phyloP scores from a whole-genome alignment of 2,113 vertebrate species.

The Macrotis lagotis region DNA sequence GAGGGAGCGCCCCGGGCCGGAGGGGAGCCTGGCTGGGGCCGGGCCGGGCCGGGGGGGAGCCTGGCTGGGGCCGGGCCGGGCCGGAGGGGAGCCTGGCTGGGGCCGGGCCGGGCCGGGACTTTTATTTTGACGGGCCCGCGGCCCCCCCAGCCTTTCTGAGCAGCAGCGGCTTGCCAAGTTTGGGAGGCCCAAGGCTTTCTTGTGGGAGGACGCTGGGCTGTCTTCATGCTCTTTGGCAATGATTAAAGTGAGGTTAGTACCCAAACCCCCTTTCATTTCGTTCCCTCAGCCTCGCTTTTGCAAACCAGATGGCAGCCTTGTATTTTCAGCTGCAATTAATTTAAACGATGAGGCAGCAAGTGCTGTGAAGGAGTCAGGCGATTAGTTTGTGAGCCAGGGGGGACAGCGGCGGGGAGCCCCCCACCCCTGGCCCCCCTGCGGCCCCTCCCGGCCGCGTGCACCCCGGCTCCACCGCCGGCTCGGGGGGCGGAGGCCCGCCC shows the following conservation, averaged over 20 bases:
- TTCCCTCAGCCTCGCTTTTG: conserved; percentile 76
- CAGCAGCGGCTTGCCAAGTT: conserved; percentile 79
- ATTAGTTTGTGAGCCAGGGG: conserved; percentile 42
- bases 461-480: conserved; percentile 20
- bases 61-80: not conserved
- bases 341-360: conserved; percentile 73
- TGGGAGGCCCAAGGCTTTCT: conserved; percentile 85
- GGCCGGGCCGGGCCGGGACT: conserved; percentile 69
- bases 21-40: not conserved
- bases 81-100: conserved; percentile 6
- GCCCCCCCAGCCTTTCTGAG: conserved; percentile 53
- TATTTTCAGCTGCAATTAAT: conserved; percentile 84
- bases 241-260: conserved; percentile 88
- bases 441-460: not conserved
- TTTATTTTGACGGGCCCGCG: conserved; percentile 82
- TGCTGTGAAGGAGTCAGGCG: conserved; percentile 64
- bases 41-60: conserved; percentile 28
- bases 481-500: not conserved
- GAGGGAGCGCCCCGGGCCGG: conserved; percentile 40
- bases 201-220: conserved; percentile 87
- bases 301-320: conserved; percentile 81
- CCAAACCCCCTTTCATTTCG: conserved; percentile 78
- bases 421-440: conserved; percentile 21
- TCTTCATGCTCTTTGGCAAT: conserved; percentile 86
- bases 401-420: not conserved